A percentile compares a stretch with the other conserved stretches of the same genome.
phyloP scores from a whole-genome alignment of 2,888 invertebrate genomes.

The Hydroisotoma schaefferi region DNA sequence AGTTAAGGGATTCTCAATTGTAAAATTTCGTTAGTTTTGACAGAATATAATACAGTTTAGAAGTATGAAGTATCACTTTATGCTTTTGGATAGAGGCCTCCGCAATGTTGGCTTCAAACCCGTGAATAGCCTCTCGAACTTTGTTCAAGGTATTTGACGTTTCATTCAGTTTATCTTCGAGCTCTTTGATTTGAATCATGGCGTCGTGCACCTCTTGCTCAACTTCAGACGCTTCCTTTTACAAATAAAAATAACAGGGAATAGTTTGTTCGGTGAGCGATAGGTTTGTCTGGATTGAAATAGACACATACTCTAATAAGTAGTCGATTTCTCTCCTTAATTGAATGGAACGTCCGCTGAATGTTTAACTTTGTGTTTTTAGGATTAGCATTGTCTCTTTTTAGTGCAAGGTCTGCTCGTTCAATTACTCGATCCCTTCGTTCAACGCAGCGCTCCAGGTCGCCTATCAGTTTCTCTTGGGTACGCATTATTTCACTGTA shows the following conservation, averaged over 20 bases:
- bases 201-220: slow-evolving; percentile 51
- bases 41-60: background rate
- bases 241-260: background rate
- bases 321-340: slow-evolving; percentile 60
- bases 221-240: slow-evolving; percentile 38
- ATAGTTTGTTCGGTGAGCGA: too few relatives aligned
- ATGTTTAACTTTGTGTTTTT: slow-evolving; percentile 57
- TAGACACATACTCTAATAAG: slow-evolving; percentile 56
- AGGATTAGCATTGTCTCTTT: slow-evolving; percentile 54
- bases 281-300: too few relatives aligned
- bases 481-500: slow-evolving; percentile 57
- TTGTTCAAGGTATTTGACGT: slow-evolving; percentile 50
- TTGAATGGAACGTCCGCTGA: slow-evolving; percentile 60
- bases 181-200: slow-evolving; percentile 50
- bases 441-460: slow-evolving; percentile 64
- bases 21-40: background rate
- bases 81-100: slow-evolving; percentile 54
- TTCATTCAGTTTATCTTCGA: slow-evolving; percentile 49
- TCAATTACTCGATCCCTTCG: slow-evolving; percentile 64
- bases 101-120: slow-evolving; percentile 51
- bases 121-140: slow-evolving; percentile 50
- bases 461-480: slow-evolving; percentile 61
- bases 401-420: slow-evolving; percentile 59
- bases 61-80: slow-evolving; percentile 45
- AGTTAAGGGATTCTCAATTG: background rate